Evolutionary conservation across 2,113 vertebrate genomes (phyloP).

Genomic region (Saguinus midas): DNA sequence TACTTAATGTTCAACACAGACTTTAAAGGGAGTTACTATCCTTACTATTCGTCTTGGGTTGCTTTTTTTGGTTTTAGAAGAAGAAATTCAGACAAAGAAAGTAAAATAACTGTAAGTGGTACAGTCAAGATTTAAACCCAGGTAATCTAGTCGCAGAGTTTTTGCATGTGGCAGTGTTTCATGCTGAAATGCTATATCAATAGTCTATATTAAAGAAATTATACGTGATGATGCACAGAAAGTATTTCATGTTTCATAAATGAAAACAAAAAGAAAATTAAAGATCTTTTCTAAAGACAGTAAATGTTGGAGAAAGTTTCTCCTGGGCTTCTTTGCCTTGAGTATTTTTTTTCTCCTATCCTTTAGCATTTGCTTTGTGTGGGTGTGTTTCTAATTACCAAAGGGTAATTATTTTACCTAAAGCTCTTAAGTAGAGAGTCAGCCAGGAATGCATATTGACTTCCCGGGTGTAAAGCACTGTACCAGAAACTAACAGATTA

Average conservation of each 20-base stretch:
- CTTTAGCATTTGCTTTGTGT: slow-evolving; percentile 49
- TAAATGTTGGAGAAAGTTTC: background rate
- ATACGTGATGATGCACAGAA: background rate
- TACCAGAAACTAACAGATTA: slow-evolving; percentile 53
- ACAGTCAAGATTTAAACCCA: background rate
- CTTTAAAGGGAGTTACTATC: background rate
- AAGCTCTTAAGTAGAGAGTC: slow-evolving; percentile 52
- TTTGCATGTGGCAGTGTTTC: background rate
- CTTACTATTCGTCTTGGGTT: background rate
- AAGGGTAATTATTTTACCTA: slow-evolving; percentile 70
- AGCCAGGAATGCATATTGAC: slow-evolving; percentile 55
- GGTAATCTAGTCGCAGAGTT: background rate
- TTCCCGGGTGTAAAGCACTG: slow-evolving; percentile 36
- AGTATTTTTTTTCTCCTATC: background rate
- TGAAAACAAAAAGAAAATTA: background rate
- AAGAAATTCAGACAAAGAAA: background rate
- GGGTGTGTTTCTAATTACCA: slow-evolving; percentile 65
- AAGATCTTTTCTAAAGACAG: background rate
- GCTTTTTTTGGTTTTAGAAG: background rate
- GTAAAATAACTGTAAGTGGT: background rate
- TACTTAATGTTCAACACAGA: background rate
- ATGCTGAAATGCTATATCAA: background rate
- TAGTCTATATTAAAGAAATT: background rate
- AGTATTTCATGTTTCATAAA: background rate
- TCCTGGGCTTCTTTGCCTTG: background rate